Evolutionary conservation across 2,113 vertebrate genomes (phyloP).

Genomic region (Zingel zingel): DNA sequence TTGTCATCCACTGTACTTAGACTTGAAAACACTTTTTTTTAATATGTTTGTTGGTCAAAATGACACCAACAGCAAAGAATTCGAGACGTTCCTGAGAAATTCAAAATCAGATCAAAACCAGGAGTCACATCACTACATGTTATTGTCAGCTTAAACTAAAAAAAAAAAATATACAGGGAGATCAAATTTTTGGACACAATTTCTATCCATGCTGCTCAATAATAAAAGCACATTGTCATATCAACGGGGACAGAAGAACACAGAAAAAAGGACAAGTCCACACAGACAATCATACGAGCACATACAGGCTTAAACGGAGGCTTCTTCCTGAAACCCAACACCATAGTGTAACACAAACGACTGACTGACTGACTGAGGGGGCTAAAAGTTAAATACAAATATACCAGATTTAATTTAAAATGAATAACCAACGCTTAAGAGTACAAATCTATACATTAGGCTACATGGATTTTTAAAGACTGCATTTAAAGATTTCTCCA

Average conservation of each 20-base stretch:
- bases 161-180: not conserved
- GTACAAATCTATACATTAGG: constrained; percentile 86
- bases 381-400: constrained; percentile 80
- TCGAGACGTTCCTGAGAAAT: constrained; percentile 82
- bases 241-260: constrained; percentile 10
- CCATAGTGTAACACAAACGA: constrained; percentile 70
- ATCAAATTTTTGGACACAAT: constrained; percentile 52
- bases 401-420: constrained; percentile 82
- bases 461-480: constrained; percentile 80
- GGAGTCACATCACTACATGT: constrained; percentile 62
- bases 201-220: constrained; percentile 32
- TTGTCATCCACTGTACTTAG: constrained; percentile 17
- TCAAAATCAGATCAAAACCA: constrained; percentile 65
- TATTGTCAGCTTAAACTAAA: constrained; percentile 24
- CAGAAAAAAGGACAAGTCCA: constrained; percentile 11
- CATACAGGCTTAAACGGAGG: constrained; percentile 45
- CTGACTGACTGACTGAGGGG: constrained; percentile 38
- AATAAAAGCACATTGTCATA: not conserved
- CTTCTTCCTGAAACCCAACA: constrained; percentile 58
- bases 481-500: constrained; percentile 83
- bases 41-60: constrained; percentile 45
- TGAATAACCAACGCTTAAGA: constrained; percentile 60
- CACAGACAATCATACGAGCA: constrained; percentile 43
- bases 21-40: constrained; percentile 8
- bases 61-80: constrained; percentile 44